These are phyloP conservation scores for Spheniscus mendiculus DNA, from an alignment of 2,113 vertebrate species.

Conservation along the genomic window DNA sequence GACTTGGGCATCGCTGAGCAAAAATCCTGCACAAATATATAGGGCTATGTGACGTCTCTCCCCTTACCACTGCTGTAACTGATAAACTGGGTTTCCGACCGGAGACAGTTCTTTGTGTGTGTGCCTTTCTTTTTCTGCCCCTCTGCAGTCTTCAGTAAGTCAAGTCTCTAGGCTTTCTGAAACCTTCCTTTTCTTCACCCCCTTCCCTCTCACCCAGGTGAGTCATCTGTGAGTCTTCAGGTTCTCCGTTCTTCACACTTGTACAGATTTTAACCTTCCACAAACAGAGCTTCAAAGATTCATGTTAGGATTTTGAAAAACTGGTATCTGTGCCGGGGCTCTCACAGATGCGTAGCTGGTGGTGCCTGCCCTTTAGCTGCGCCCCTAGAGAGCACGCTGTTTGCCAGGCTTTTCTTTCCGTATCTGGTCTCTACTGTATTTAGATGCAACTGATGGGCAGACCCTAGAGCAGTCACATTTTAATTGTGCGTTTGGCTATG, in stretches of 20 bases:
- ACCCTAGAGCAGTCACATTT: neutral
- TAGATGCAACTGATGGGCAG: neutral
- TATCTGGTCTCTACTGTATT: neutral
- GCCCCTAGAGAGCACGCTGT: neutral
- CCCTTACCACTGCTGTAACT: neutral
- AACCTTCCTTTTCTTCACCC: neutral
- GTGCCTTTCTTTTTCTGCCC: neutral
- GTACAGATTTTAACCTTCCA: neutral
- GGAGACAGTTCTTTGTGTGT: neutral
- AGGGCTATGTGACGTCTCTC: neutral
- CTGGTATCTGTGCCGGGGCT: neutral
- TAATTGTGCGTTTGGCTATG: neutral
- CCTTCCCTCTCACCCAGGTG: neutral
- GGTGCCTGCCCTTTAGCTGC: neutral
- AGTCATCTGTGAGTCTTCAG: neutral
- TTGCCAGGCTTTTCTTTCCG: neutral
- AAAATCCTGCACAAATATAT: fast-evolving
- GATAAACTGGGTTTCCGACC: neutral
- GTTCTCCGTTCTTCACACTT: neutral
- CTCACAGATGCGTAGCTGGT: fast-evolving
- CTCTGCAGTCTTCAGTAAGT: neutral
- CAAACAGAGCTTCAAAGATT: neutral
- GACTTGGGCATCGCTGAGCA: neutral
- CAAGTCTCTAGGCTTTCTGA: neutral
- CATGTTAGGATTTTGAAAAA: fast-evolving